phyloP scores from a whole-genome alignment of 2,888 invertebrate genomes.

The Nasonovia ribisnigri region DNA sequence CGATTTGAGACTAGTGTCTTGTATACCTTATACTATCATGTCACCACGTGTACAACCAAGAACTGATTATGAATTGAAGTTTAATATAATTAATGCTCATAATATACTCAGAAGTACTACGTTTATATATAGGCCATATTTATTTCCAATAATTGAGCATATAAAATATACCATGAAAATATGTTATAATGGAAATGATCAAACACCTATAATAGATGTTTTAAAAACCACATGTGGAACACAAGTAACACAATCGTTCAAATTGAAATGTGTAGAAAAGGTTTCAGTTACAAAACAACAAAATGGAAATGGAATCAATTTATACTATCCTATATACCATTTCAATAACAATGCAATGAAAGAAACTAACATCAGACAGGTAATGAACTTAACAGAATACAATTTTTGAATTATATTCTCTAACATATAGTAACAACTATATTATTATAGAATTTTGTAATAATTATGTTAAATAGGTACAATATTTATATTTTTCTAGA shows the following conservation, averaged over 20 bases:
- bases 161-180: not conserved
- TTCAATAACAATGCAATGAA: not conserved
- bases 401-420: not conserved
- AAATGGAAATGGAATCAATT: not conserved
- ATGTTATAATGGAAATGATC: not conserved
- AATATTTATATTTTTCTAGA: not conserved
- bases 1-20: too few relatives aligned
- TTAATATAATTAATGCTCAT: too few relatives aligned
- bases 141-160: not conserved
- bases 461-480: not conserved
- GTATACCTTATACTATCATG: too few relatives aligned
- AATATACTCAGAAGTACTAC: not conserved
- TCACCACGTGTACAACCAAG: too few relatives aligned
- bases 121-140: not conserved
- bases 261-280: slow-evolving; percentile 12
- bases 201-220: not conserved
- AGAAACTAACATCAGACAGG: too few relatives aligned
- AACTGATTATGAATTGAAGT: too few relatives aligned
- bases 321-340: too few relatives aligned
- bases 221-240: not conserved
- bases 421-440: not conserved
- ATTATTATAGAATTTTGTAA: not conserved
- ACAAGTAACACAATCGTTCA: slow-evolving; percentile 1
- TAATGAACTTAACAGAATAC: not conserved
- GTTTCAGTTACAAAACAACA: not conserved